phyloP scores from a whole-genome alignment of 2,797 vertebrate genomes.

The Myotis planiceps region DNA sequence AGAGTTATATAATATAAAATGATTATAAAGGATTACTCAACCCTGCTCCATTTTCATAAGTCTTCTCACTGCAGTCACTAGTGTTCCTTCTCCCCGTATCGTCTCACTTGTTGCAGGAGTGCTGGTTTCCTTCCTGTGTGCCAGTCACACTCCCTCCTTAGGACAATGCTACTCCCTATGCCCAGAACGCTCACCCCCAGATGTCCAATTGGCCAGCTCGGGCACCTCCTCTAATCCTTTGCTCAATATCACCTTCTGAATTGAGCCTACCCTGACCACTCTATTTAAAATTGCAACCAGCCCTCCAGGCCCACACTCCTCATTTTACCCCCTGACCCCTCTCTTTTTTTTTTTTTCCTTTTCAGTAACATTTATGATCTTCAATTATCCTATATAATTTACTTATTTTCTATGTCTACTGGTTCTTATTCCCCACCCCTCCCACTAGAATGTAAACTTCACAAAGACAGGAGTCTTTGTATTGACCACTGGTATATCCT shows the following conservation, averaged over 20 bases:
- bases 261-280: background rate
- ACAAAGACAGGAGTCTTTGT: background rate
- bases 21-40: background rate
- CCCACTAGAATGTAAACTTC: background rate
- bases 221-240: background rate
- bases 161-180: background rate
- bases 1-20: background rate
- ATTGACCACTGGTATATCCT: background rate
- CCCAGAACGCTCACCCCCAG: background rate
- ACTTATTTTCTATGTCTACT: background rate
- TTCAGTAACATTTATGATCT: background rate
- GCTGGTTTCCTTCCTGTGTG: background rate
- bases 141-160: background rate
- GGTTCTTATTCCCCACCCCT: background rate
- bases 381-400: background rate
- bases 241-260: background rate
- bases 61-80: background rate
- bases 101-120: background rate
- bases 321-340: background rate
- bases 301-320: background rate
- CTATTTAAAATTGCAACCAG: background rate
- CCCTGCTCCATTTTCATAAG: background rate
- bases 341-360: background rate
- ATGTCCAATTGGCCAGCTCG: background rate
- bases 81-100: background rate